A percentile compares a stretch with the other conserved stretches of the same genome.
Evolutionary conservation across 2,113 vertebrate genomes (phyloP).

Genomic region (Chrysochloris asiatica): DNA sequence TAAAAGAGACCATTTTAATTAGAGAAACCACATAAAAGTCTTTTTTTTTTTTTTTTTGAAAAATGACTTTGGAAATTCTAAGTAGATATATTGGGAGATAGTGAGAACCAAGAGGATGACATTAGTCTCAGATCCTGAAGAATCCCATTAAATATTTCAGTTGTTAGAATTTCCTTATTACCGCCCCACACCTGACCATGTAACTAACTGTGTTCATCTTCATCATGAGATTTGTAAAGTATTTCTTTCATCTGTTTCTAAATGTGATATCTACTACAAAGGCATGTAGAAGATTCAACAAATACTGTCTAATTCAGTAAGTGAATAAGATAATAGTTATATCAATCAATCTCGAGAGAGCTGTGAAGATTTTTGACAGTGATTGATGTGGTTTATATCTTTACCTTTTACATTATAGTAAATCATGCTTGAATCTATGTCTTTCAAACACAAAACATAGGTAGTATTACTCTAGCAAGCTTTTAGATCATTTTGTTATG

Average conservation of each 20-base stretch:
- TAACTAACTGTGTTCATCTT: neutral
- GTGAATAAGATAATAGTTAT: neutral
- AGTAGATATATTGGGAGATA: neutral
- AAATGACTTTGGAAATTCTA: neutral
- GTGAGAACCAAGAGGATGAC: neutral
- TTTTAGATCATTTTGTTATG: constrained; percentile 35
- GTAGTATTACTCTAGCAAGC: constrained; percentile 68
- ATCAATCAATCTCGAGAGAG: neutral
- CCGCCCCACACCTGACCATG: neutral
- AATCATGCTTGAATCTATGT: constrained; percentile 13
- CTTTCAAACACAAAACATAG: constrained; percentile 4
- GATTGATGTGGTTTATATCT: constrained; percentile 4
- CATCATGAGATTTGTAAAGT: neutral
- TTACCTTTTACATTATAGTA: constrained; percentile 3
- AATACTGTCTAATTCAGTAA: neutral
- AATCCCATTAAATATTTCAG: neutral
- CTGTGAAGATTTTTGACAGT: neutral
- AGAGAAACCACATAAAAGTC: neutral
- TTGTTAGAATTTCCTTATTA: neutral
- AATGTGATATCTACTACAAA: neutral
- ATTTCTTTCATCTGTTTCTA: neutral
- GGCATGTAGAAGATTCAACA: neutral
- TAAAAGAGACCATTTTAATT: neutral
- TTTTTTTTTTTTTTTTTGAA: neutral
- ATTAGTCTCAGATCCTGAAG: neutral